Evolutionary conservation across 1,140 invertebrate species (phyloP).

Genomic region (Nixonia krombeini): DNA sequence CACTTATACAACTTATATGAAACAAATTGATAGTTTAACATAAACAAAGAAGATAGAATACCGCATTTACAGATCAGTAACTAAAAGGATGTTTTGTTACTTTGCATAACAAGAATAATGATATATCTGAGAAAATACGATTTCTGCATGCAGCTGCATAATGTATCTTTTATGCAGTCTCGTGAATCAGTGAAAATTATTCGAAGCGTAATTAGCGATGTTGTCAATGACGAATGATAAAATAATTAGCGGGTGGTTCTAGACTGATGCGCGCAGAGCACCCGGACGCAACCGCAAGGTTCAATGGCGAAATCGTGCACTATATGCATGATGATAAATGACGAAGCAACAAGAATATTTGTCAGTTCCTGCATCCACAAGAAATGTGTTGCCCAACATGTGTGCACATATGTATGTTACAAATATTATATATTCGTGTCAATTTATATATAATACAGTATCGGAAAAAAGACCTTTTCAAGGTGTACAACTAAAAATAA

Average conservation of each 20-base stretch:
- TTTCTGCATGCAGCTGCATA: slow-evolving; percentile 38
- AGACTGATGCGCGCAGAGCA: slow-evolving; percentile 30
- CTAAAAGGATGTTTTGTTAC: no score
- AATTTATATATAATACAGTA: no score
- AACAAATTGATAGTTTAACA: no score
- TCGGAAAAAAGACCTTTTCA: no score
- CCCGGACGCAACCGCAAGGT: slow-evolving; percentile 3
- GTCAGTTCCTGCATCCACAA: slow-evolving; percentile 20
- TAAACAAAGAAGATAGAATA: no score
- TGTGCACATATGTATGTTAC: no score
- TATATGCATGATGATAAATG: slow-evolving; percentile 26
- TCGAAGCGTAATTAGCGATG: slow-evolving; percentile 24
- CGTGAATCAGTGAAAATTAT: slow-evolving; percentile 19
- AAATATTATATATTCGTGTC: no score
- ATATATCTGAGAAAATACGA: no score
- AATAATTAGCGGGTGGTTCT: slow-evolving; percentile 28
- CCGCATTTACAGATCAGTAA: no score
- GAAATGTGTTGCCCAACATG: slow-evolving; percentile 8
- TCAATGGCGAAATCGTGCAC: slow-evolving; percentile 34
- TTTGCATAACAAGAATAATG: not conserved
- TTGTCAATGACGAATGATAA: slow-evolving; percentile 12
- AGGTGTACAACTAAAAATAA: no score
- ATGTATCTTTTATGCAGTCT: slow-evolving; percentile 35
- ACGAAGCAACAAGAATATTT: slow-evolving; percentile 33
- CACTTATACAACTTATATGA: no score